Conservation (phyloP, 2,113 vertebrate species). For the Anguilla rostrata region DNA sequence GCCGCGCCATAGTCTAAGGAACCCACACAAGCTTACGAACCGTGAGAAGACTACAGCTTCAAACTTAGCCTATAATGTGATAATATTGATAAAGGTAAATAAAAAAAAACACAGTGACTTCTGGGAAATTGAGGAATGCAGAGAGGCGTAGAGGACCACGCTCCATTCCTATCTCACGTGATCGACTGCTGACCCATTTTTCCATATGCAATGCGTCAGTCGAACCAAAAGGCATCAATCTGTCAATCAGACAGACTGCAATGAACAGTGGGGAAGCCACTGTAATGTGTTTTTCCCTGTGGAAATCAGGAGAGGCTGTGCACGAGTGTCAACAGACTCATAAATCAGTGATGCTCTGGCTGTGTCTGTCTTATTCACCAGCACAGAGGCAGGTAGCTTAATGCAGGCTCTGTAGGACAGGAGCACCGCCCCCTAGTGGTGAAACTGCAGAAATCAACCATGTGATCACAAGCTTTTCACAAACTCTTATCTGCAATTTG, state of each 20-base stretch:
- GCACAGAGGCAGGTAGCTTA: background rate
- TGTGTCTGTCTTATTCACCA: slow-evolving; percentile 9
- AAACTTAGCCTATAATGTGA: background rate
- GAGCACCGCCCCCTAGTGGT: slow-evolving; percentile 31
- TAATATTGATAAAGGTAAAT: slow-evolving; percentile 13
- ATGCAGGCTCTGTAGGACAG: background rate
- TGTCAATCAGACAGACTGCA: background rate
- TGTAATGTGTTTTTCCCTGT: background rate
- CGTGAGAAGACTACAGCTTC: background rate
- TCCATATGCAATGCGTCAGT: background rate
- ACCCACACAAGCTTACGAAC: background rate
- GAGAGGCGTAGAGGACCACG: background rate
- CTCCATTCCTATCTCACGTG: background rate
- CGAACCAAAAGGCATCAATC: background rate
- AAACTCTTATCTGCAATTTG: background rate
- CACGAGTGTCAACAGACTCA: background rate
- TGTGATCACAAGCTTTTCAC: background rate
- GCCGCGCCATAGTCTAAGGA: background rate
- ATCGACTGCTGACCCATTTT: background rate
- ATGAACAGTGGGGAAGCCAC: background rate
- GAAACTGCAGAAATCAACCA: background rate
- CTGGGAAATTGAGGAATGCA: slow-evolving; percentile 10
- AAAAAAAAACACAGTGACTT: background rate
- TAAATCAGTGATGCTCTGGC: background rate
- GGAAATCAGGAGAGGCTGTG: background rate